phyloP scores from a whole-genome alignment of 2,888 invertebrate genomes.

The Lycia hirtaria region DNA sequence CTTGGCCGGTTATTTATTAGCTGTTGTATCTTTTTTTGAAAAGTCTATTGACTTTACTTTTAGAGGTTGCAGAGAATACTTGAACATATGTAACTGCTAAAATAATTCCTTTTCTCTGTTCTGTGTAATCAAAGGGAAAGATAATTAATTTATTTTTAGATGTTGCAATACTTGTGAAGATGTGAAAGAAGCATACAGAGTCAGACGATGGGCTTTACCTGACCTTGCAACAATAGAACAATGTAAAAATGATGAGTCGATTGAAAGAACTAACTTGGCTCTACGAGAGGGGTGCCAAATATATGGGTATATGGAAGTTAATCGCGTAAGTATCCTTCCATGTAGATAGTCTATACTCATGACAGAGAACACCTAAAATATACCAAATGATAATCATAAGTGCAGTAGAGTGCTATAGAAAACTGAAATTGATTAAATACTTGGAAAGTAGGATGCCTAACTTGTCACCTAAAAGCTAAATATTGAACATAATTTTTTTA shows the following conservation, averaged over 20 bases:
- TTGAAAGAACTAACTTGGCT: constrained; percentile 91
- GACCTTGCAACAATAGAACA: constrained; percentile 93
- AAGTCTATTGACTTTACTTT: no score
- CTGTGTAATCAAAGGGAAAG: background rate
- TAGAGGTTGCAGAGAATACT: no score
- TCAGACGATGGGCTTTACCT: constrained; percentile 94
- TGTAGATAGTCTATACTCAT: background rate
- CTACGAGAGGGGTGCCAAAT: constrained; percentile 98
- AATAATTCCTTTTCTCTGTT: no score
- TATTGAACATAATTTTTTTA: no score
- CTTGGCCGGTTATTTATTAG: no score
- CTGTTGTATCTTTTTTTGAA: no score
- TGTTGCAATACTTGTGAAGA: constrained; percentile 99
- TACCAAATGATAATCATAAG: no score
- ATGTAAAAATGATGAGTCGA: constrained; percentile 93
- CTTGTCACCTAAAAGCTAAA: no score
- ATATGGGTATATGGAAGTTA: constrained; percentile 97
- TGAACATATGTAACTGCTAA: no score
- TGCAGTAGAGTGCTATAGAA: no score
- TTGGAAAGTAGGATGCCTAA: no score
- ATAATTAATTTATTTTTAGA: constrained; percentile 73
- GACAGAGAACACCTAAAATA: background rate
- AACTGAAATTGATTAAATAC: no score
- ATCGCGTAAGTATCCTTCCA: constrained; percentile 88
- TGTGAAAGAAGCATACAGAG: constrained; percentile 95